Percentiles rank a stretch among this genome's conserved stretches.
Evolutionary conservation across 92 coral and sea anemone genomes (phyloP).

Genomic region (Palythoa heliodiscus): DNA sequence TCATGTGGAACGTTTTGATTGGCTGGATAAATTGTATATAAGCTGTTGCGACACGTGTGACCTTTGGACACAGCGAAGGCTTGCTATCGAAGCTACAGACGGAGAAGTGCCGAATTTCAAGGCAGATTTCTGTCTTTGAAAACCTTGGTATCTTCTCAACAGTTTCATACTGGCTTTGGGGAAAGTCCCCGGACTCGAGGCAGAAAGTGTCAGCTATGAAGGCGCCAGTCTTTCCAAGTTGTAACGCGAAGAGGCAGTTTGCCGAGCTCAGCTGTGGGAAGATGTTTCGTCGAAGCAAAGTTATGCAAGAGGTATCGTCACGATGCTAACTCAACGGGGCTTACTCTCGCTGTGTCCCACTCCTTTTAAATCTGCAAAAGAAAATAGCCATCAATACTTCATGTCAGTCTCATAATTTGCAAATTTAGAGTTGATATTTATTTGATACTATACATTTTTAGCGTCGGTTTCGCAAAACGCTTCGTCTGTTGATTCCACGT

Average conservation of each 20-base stretch:
- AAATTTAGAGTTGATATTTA: background rate
- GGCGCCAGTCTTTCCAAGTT: conserved; percentile 77
- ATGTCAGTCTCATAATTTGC: conserved; percentile 13
- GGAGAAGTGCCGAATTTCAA: conserved; percentile 51
- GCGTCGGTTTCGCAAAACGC: no score
- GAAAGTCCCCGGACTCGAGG: conserved; percentile 99
- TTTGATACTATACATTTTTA: no score
- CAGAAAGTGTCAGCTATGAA: conserved; percentile 97
- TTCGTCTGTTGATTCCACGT: no score
- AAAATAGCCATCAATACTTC: conserved; percentile 63
- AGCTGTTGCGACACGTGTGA: background rate
- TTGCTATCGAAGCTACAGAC: conserved; percentile 97
- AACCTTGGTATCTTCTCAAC: conserved; percentile 74
- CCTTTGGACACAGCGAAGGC: conserved; percentile 98
- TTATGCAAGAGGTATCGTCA: conserved; percentile 76
- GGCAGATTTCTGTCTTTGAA: conserved; percentile 39
- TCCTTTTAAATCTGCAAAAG: conserved; percentile 93
- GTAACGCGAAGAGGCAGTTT: conserved; percentile 78
- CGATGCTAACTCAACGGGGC: conserved; percentile 99
- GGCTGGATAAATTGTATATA: conserved; percentile 42
- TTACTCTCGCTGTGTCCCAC: conserved; percentile 99
- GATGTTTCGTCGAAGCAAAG: conserved; percentile 98
- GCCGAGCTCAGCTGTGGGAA: conserved; percentile 83
- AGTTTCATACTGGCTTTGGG: conserved; percentile 97
- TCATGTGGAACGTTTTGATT: conserved; percentile 35